A percentile compares a stretch with the other conserved stretches of the same genome.
phyloP scores from a whole-genome alignment of 2,888 invertebrate genomes.

The Cerastis leucographa region DNA sequence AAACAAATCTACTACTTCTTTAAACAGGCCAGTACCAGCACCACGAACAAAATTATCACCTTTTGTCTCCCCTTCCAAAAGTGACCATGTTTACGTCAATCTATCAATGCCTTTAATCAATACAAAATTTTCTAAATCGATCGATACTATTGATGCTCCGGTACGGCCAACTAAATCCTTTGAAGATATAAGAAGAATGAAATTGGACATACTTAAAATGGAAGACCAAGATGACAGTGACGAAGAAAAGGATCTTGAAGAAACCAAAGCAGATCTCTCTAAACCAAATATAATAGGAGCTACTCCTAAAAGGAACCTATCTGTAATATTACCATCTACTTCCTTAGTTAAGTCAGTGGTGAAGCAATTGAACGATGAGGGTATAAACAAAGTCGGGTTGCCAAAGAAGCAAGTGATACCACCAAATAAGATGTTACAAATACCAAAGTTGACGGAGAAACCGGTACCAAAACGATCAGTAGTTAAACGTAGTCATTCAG shows the following conservation, averaged over 20 bases:
- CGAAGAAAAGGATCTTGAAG: constrained; percentile 65
- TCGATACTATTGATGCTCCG: constrained; percentile 83
- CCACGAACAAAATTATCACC: constrained; percentile 89
- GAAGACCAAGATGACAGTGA: constrained; percentile 65
- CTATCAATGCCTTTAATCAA: constrained; percentile 89
- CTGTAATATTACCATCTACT: constrained; percentile 84
- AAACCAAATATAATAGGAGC: constrained; percentile 88
- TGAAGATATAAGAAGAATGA: constrained; percentile 78
- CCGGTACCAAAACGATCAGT: constrained; percentile 87
- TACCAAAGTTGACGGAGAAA: constrained; percentile 88
- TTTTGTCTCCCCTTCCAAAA: constrained; percentile 81
- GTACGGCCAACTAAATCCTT: constrained; percentile 83
- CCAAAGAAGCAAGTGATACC: constrained; percentile 86
- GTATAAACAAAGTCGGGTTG: constrained; percentile 83
- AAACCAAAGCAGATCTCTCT: constrained; percentile 67
- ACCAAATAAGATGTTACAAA: constrained; percentile 88
- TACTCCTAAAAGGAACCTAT: constrained; percentile 83
- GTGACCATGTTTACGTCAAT: constrained; percentile 91
- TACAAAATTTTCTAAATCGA: constrained; percentile 76
- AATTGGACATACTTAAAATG: constrained; percentile 62
- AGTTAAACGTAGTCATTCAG: constrained; percentile 86
- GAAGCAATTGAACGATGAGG: constrained; percentile 84
- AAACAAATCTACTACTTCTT: constrained; percentile 84
- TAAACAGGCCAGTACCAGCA: constrained; percentile 91
- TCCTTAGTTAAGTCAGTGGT: constrained; percentile 86